Evolutionary conservation across 2,797 vertebrate genomes (phyloP), one percentile per base, ranked within the genome.

Genomic region (Limnodromus scolopaceus): DNA sequence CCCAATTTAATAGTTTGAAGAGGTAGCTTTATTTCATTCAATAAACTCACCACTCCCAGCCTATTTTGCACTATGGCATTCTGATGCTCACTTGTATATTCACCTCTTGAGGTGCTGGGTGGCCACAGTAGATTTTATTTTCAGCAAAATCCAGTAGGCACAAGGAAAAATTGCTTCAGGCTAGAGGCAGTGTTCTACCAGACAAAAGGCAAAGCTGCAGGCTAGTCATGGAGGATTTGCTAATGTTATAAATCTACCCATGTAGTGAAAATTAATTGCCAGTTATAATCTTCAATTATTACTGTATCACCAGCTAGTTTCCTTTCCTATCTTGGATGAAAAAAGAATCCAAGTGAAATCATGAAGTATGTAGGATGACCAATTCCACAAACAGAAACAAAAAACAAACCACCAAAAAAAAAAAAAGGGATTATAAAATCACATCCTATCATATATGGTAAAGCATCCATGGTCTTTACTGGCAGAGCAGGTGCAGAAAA

Each of bases 151-250:
- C 60, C 3, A 14, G 72, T 5, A 34, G 79, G 70, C 57, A 93
- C 45, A 88, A 88, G 0, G 0, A 48, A 87, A 91, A 61, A 84
- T 36, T 89, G 91, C 94, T 93, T 77, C 58, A 90, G 70, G 96
- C 92, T 69, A 82, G 41, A 96, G 58, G 23, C 53, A 88, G 63
- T 22, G 38, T 24, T 93, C 82, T 71, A 85, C 61, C 81, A 95
- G 76, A 92, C 89, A 93, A 96, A 94, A 93, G 87, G 83, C 74
- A 94, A 71, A 87, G 94, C 82, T 90, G 70, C 86, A 95, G 70
- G 82, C 84, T 76, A 91, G 87, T 81, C 80, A 87, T 81, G 82
- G 69, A 96, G 51, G 65, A 91, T 95, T 93, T 94, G 71, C 74
- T 95, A 84, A 90, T 55, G 78, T 82, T 88, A 81, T 64, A 97